Percentiles rank a stretch among this genome's conserved stretches.
Conservation (phyloP, 2,888 invertebrate species). For the Tridacna gigas region DNA sequence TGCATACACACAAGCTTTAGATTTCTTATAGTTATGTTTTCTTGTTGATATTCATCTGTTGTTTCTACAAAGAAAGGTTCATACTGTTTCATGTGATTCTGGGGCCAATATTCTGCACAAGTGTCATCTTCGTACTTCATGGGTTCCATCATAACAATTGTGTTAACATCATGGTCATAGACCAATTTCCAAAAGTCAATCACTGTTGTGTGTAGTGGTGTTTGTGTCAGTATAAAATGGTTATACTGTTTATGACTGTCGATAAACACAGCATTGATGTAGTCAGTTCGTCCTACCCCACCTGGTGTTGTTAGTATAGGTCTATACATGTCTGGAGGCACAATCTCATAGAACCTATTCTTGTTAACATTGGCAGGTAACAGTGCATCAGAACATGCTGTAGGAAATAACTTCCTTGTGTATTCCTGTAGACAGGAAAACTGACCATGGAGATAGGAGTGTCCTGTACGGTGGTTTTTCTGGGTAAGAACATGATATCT, state of each 20-base stretch:
- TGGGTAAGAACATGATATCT: conserved; percentile 72
- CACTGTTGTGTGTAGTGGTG: conserved; percentile 82
- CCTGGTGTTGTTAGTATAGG: conserved; percentile 73
- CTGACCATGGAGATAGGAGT: conserved; percentile 80
- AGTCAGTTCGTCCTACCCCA: conserved; percentile 75
- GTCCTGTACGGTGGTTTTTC: conserved; percentile 75
- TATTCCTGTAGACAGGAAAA: conserved; percentile 78
- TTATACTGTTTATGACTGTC: conserved; percentile 78
- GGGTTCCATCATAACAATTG: conserved; percentile 82
- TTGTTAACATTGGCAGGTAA: conserved; percentile 75
- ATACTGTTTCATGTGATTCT: conserved; percentile 73
- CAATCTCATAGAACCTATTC: conserved; percentile 80
- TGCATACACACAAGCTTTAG: conserved; percentile 73
- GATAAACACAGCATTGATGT: conserved; percentile 84
- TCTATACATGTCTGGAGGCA: conserved; percentile 77
- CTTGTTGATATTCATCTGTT: conserved; percentile 72
- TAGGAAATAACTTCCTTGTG: conserved; percentile 69
- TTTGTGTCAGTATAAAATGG: conserved; percentile 83
- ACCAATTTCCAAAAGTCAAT: conserved; percentile 84
- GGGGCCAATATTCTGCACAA: conserved; percentile 81
- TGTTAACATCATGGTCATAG: conserved; percentile 80
- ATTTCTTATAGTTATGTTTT: conserved; percentile 78
- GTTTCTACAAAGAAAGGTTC: conserved; percentile 80
- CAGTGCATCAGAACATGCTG: conserved; percentile 72
- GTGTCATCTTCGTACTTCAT: conserved; percentile 81